Evolutionary conservation across 2,888 invertebrate species (phyloP).

Genomic region (Caenorhabditis drosophilae): DNA sequence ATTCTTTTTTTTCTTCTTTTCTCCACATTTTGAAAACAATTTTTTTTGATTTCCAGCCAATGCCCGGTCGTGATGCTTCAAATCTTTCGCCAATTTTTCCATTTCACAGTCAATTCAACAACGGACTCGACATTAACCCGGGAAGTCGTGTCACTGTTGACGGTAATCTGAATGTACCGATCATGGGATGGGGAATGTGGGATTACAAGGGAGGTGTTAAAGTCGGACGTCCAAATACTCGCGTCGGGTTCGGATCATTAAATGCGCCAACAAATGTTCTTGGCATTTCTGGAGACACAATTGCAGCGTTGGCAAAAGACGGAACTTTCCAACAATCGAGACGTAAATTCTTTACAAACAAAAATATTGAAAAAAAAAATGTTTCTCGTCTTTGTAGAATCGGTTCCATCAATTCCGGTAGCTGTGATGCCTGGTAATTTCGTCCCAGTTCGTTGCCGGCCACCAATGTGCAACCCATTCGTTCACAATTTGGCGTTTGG

Average conservation of each 20-base stretch:
- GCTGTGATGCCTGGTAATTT: conserved; percentile 63
- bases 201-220: conserved; percentile 61
- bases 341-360: conserved; percentile 21
- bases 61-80: conserved; percentile 61
- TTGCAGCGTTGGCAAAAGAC: conserved; percentile 54
- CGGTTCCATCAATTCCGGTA: conserved; percentile 57
- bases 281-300: conserved; percentile 55
- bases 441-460: conserved; percentile 60
- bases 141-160: conserved; percentile 58
- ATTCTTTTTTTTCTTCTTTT: neutral
- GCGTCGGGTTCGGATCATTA: conserved; percentile 57
- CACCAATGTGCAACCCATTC: conserved; percentile 65
- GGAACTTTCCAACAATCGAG: conserved; percentile 59
- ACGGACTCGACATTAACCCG: conserved; percentile 61
- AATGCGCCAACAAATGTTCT: conserved; percentile 57
- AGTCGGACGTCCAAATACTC: conserved; percentile 54
- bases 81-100: conserved; percentile 60
- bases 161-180: conserved; percentile 60
- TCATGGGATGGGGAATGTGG: conserved; percentile 64
- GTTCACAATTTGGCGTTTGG: conserved; percentile 61
- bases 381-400: conserved; percentile 42
- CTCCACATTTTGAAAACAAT: neutral
- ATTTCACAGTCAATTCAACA: conserved; percentile 59
- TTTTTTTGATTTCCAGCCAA: conserved; percentile 44
- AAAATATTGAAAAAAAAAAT: neutral